Evolutionary conservation across 2,888 invertebrate species (phyloP).

Genomic region (Lasioglossum vierecki): DNA sequence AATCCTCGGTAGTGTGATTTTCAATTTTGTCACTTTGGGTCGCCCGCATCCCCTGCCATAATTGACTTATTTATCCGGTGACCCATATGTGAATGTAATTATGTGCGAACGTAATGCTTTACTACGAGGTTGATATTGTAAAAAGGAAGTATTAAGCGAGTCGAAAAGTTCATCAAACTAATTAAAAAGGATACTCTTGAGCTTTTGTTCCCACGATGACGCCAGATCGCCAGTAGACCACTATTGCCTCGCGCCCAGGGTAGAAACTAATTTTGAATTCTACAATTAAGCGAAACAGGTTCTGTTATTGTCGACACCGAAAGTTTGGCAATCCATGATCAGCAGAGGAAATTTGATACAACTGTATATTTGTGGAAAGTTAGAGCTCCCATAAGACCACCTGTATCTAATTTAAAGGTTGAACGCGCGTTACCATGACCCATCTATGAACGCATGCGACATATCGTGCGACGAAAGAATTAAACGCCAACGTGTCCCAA

Average conservation of each 20-base stretch:
- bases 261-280: constrained; percentile 3
- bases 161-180: neutral
- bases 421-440: neutral
- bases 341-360: constrained; percentile 6
- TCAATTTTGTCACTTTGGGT: neutral
- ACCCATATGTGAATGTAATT: neutral
- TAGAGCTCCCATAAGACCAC: neutral
- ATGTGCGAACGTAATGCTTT: neutral
- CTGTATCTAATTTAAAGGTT: neutral
- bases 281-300: constrained; percentile 3
- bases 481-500: neutral
- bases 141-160: neutral
- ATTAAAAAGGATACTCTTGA: neutral
- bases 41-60: neutral
- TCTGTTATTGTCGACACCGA: constrained; percentile 7
- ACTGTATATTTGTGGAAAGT: neutral
- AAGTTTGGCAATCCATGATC: constrained; percentile 5
- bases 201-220: neutral
- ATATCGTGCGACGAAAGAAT: neutral
- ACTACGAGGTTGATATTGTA: neutral
- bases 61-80: neutral
- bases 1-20: neutral
- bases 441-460: neutral
- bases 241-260: neutral
- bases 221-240: neutral